Evolutionary conservation across 1,140 invertebrate genomes (phyloP), one percentile per base, ranked within the genome.

Genomic region (Danaus melanippus): DNA sequence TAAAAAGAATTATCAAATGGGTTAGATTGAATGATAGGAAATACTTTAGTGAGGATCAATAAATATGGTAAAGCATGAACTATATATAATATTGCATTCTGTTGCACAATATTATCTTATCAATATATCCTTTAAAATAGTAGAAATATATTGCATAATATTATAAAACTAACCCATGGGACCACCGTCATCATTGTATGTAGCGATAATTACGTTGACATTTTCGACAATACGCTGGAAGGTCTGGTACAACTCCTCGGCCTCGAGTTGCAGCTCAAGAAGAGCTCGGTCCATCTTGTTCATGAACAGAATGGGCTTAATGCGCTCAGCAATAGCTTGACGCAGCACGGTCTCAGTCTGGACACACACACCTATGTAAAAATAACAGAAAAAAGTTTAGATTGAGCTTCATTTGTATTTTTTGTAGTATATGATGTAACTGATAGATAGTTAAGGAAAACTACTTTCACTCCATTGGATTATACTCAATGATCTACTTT

Each of bases 141-240:
- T 32, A 15, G 15, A 15, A 1, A 15, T 15, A 32, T 32, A 32
- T 32, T 32, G 21, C 21, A 32, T 32, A 46, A 8, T 46, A 21
- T 40, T 47, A 58, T 9, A 40, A 41, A 5, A 74, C 79, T 81
- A 52, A 83, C 98, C 98, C 98, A 99, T 99, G 43, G 98, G 98
- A 63, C 98, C 98, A 76, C 93, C 91, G 71, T 99, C 97, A 67
- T 98, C 97, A 67, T 93, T 94, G 87, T 99, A 99, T n/a, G 98
- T 99, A 62, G 97, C 97, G 87, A 99, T 99, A 82, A 99, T 99
- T 60, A 99, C 98, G 89, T 99, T 99, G 40, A 99, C 97, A 81
- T 98, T 99, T 89, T 99, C 98, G 71, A 99, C 97, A 87, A 99
- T 99, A 91, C 98, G 94, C 88, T 98, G 97, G 93, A 99, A 99